Percentiles rank a stretch among this genome's conserved stretches.
Evolutionary conservation across 35 echinoderm and acorn worm species (phyloP).

Genomic region (Antedon bifida): DNA sequence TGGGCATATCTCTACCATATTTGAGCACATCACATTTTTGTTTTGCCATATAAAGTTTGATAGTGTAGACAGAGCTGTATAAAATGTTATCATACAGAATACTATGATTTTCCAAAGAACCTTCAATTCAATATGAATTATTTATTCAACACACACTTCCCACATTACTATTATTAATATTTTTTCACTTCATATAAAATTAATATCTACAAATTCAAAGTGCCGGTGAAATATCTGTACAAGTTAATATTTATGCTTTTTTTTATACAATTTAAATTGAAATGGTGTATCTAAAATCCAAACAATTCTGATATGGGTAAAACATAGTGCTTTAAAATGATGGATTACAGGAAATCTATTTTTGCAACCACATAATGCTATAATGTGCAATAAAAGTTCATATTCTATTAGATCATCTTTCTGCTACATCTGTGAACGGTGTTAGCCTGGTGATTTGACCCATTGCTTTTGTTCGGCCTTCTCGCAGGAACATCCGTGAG

Average conservation of each 20-base stretch:
- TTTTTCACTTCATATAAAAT: not conserved
- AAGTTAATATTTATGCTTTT: no score
- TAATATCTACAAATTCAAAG: not conserved
- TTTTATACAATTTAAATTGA: no score
- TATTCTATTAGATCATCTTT: not conserved
- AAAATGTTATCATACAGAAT: no score
- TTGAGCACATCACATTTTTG: no score
- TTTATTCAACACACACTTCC: not conserved
- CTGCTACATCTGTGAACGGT: slow-evolving; percentile 5
- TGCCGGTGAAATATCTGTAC: no score
- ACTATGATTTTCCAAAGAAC: no score
- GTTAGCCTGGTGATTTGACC: slow-evolving; percentile 64
- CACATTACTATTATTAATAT: not conserved
- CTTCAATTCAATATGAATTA: not conserved
- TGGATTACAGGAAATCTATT: not conserved
- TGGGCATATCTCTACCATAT: no score
- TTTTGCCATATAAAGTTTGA: no score
- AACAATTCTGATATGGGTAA: no score
- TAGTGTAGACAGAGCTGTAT: no score
- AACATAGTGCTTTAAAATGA: no score
- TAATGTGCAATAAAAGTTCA: not conserved
- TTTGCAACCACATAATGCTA: not conserved
- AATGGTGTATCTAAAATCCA: no score
- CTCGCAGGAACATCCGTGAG: slow-evolving; percentile 68
- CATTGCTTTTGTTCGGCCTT: slow-evolving; percentile 79